Base-by-base conservation (phyloP, 1,140 invertebrate species). In the Samia ricini region DNA sequence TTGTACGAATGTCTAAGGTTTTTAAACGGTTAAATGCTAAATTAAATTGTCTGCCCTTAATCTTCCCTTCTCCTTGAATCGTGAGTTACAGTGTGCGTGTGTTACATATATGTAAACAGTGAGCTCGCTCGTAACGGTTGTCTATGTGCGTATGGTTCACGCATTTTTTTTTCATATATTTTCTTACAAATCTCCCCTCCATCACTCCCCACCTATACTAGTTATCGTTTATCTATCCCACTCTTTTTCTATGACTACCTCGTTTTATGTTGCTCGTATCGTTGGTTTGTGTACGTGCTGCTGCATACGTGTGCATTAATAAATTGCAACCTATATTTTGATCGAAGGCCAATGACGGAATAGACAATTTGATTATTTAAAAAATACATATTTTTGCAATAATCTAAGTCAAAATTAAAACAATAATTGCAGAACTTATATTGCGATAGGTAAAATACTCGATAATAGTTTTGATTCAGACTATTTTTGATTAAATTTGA, bases 261-360 rank as follows among this genome's bases (percentile, higher is more conserved):
- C 67, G 67, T 68, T 76, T 71, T 67, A 72, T 61, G 59, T 62
- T 61, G 61, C 61, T 23, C 55, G 56, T 22, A 26, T 58, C 24
- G 62, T 58, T 55, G 62, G 55, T 56, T 54, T 66, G 79, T 68
- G 80, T 85, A 83, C 77, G 77, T n/a, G n/a, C n/a, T 87, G 64
- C 21, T 4, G 10, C 50, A 57, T 52, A 61, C 73, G 66, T 82
- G 83, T 85, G 79, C 86, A 83, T 86, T 86, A 86, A 85, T 83
- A 84, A 89, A 89, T 85, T 84, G 84, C 81, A 88, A 89, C 80
- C 84, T 84, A 90, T 88, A 88, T 88, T 88, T 86, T 81, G 79
- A 86, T 83, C 77, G 83, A 85, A 86, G 81, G 79, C 79, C 80
- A 85, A 88, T 83, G 81, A 81, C 72, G 76, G 71, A 66, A 69